Conservation (phyloP, 2,888 invertebrate genomes). For the Chrysina gloriosa region DNA sequence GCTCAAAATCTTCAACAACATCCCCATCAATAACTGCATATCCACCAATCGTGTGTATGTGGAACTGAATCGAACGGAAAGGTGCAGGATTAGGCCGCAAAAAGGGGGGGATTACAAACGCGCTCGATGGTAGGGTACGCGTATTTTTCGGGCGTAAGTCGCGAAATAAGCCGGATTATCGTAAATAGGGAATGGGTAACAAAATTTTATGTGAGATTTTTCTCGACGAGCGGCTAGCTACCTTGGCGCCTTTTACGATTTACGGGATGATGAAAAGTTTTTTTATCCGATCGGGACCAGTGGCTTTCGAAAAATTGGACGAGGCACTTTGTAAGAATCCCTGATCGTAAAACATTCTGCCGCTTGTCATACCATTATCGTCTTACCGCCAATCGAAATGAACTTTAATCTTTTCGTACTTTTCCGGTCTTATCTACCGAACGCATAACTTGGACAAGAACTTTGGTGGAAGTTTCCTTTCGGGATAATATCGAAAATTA, state of each 20-base stretch:
- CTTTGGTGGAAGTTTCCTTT: too few species aligned
- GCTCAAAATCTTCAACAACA: too few species aligned
- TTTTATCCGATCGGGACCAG: slow-evolving; percentile 1
- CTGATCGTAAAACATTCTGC: neutral
- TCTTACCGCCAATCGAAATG: neutral
- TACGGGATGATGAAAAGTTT: slow-evolving; percentile 1
- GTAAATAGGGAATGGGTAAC: slow-evolving; percentile 21
- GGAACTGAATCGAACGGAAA: neutral
- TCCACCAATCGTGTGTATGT: neutral
- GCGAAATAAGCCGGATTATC: slow-evolving; percentile 29
- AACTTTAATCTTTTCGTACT: neutral
- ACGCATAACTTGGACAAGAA: neutral
- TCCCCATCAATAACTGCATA: too few species aligned
- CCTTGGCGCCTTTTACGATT: neutral
- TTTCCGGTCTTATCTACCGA: too few species aligned
- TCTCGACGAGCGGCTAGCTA: neutral
- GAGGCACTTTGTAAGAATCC: neutral
- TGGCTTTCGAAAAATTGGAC: neutral
- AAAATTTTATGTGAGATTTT: slow-evolving; percentile 19
- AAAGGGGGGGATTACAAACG: slow-evolving; percentile 9
- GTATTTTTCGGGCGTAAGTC: slow-evolving; percentile 25
- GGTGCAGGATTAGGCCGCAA: neutral
- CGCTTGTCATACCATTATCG: neutral
- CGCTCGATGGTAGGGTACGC: neutral
- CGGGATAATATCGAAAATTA: too few species aligned